phyloP scores from a whole-genome alignment of 2,888 invertebrate species.

The Synergus laeviventris region DNA sequence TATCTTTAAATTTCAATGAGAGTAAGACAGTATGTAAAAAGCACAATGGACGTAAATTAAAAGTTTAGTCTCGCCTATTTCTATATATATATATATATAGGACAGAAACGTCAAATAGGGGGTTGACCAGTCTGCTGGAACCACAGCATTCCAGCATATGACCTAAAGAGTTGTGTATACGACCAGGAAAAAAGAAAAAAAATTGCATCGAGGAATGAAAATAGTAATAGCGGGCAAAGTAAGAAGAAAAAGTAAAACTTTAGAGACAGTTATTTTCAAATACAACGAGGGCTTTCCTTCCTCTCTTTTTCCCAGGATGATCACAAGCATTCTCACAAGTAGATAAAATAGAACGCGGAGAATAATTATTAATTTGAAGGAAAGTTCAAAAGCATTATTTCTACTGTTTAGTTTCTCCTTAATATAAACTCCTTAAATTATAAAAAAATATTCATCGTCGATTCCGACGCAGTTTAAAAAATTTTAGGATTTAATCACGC shows the following conservation, averaged over 20 bases:
- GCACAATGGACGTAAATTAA: constrained; percentile 52
- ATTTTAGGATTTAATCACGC: too few species aligned
- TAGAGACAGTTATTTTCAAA: constrained; percentile 53
- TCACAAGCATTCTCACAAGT: too few species aligned
- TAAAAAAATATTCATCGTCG: not conserved
- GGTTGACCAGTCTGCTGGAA: constrained; percentile 49
- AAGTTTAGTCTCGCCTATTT: constrained; percentile 46
- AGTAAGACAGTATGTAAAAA: constrained; percentile 35
- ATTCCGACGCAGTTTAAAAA: too few species aligned
- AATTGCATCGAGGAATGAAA: constrained; percentile 9
- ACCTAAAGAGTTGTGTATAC: constrained; percentile 46
- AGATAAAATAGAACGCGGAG: not conserved
- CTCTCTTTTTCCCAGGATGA: constrained; percentile 35
- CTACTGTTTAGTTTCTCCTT: not conserved
- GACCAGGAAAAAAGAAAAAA: constrained; percentile 44
- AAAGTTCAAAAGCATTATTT: not conserved
- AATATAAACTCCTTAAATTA: not conserved
- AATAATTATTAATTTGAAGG: not conserved
- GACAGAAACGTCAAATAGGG: constrained; percentile 58
- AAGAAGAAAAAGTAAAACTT: constrained; percentile 38
- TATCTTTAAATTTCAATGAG: too few species aligned
- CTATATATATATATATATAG: constrained; percentile 39
- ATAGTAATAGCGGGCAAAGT: constrained; percentile 10
- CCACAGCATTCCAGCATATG: constrained; percentile 50
- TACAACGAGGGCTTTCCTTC: constrained; percentile 7